Evolutionary conservation across 1,140 invertebrate species (phyloP).

Genomic region (Euura saliciscinereae): DNA sequence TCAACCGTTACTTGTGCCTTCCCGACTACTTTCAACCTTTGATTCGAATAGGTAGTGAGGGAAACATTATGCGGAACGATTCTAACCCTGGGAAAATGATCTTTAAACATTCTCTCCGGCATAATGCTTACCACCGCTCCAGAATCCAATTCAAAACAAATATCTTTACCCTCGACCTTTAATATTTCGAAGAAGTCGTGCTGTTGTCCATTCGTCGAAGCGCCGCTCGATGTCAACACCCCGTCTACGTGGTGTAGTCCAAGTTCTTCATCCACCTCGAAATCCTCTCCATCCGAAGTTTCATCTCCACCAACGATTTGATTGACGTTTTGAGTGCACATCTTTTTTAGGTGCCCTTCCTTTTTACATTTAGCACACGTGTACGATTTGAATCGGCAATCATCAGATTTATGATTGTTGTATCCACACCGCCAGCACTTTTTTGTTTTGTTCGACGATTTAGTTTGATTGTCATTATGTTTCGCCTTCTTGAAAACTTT

Average conservation of each 20-base stretch:
- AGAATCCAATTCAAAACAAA: constrained; percentile 1
- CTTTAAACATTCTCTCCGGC: neutral
- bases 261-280: neutral
- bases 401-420: neutral
- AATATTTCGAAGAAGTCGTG: neutral
- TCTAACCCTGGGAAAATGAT: neutral
- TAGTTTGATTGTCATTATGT: neutral
- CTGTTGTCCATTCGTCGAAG: neutral
- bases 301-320: neutral
- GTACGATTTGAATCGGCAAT: neutral
- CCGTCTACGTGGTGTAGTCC: neutral
- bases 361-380: neutral
- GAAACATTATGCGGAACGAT: neutral
- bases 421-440: neutral
- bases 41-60: neutral
- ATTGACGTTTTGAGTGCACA: neutral
- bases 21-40: neutral
- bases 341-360: neutral
- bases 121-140: neutral
- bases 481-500: neutral
- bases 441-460: neutral
- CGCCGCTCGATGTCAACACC: neutral
- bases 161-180: constrained; percentile 1
- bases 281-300: neutral
- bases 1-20: neutral